Conservation (phyloP, 2,888 invertebrate genomes). For the Polietes domitor region DNA sequence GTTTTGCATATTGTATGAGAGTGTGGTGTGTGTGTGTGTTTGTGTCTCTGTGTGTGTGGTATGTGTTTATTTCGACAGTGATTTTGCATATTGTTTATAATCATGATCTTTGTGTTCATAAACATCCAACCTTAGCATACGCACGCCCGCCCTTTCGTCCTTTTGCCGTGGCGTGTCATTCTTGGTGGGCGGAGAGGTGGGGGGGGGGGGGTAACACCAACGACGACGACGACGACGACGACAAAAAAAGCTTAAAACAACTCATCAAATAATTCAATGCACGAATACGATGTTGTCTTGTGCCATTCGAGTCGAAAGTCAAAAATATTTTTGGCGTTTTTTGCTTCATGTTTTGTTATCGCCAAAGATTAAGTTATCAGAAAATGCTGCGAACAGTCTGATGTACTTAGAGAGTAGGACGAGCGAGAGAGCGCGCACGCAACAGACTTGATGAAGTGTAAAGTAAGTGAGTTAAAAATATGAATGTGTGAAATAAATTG, state of each 20-base stretch:
- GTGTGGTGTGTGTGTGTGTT: neutral
- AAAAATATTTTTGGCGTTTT: conserved; percentile 5
- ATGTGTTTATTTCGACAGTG: conserved; percentile 46
- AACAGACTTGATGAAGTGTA: conserved; percentile 56
- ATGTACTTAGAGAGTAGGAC: too few relatives aligned
- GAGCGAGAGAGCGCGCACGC: neutral
- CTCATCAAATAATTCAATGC: conserved; percentile 32
- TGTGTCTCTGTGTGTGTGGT: conserved; percentile 8
- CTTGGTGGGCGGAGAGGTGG: neutral
- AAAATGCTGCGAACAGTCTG: neutral
- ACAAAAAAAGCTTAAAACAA: conserved; percentile 15
- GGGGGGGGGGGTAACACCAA: too few relatives aligned
- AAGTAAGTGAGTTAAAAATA: conserved; percentile 23
- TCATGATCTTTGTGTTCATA: conserved; percentile 39
- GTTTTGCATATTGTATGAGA: neutral
- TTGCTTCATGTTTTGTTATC: conserved; percentile 9
- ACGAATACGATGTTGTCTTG: neutral
- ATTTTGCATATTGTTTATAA: conserved; percentile 58
- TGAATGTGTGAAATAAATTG: neutral
- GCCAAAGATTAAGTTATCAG: conserved; percentile 51
- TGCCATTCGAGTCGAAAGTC: neutral
- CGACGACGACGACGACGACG: too few relatives aligned
- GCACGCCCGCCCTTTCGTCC: neutral
- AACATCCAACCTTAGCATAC: neutral
- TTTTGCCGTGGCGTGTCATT: neutral